These are phyloP conservation scores for Littorina saxatilis DNA, from an alignment of 1,140 invertebrate species.

Conservation along the genomic window DNA sequence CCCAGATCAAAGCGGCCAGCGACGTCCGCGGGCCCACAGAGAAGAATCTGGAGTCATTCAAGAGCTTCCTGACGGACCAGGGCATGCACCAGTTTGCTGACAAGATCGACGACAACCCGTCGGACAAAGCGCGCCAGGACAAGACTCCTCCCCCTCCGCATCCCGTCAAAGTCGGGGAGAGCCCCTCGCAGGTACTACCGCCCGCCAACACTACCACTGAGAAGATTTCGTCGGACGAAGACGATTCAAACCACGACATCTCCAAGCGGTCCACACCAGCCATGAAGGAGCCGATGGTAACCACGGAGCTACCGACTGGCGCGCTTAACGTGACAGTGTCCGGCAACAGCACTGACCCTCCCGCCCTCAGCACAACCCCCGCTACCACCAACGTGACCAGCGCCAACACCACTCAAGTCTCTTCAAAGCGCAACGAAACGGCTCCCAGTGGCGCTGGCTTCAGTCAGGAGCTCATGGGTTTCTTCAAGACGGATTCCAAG, in stretches of 20 bases:
- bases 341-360: not conserved
- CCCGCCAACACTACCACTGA: not conserved
- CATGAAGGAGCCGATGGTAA: not conserved
- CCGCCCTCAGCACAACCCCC: not conserved
- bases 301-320: not conserved
- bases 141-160: not conserved
- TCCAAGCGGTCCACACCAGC: conserved; percentile 1
- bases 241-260: not conserved
- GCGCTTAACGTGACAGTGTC: too few relatives aligned
- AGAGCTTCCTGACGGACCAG: not conserved
- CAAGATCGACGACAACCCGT: not conserved
- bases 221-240: not conserved
- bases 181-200: not conserved
- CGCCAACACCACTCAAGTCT: not conserved
- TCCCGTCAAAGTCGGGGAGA: not conserved
- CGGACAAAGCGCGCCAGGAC: not conserved
- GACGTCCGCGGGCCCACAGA: not conserved
- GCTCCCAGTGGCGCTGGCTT: not conserved
- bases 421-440: not conserved
- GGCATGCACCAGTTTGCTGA: not conserved
- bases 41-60: not conserved
- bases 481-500: not conserved
- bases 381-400: not conserved
- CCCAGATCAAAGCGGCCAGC: not conserved
- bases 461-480: not conserved